Base-by-base conservation (phyloP, 1,140 invertebrate species). In the Amphibalanus amphitrite region DNA sequence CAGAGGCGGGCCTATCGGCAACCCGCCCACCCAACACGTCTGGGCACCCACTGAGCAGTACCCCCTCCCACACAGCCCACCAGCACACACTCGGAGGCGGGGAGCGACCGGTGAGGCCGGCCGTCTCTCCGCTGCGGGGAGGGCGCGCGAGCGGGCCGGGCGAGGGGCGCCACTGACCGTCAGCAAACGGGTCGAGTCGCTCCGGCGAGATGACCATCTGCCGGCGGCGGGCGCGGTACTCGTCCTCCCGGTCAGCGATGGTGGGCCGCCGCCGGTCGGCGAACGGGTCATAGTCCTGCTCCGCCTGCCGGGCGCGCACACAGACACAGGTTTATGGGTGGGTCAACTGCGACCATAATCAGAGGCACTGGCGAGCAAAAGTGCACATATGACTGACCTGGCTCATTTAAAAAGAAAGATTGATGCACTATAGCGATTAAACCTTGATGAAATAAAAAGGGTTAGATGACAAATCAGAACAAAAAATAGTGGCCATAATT, bases 161-260 rank as follows among this genome's bases (percentile, higher is more conserved):
- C 38, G 6, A 75, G 77, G 76, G 38, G 72, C 69, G 17, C 78
- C 70, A 87, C 87, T 81, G 85, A 97, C 95, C 94, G 84, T 97
- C 93, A 77, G 93, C 93, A 85, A 98, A 99, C 28, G 94, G 93
- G 87, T 99, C 96, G 73, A 89, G 88, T 77, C 93, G 85, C 78
- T 97, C 95, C 10, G 97, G 97, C 0, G 97, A 99, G 74, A 98
- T 95, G 69, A 97, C 93, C 84, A 91, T 88, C 78, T 89, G 85
- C 69, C 91, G 85, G 71, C 92, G 85, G 77, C 91, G 90, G 75
- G 91, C 89, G 70, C 92, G 84, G 79, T 98, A 99, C 80, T 98
- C 95, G 87, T 97, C 94, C 83, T 98, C 94, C 73, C 93, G 85
- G 76, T 98, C 95, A 0, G 92, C 91, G 80, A 98, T 94, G 8